Evolutionary conservation across 2,797 vertebrate genomes (phyloP), one percentile per base, ranked within the genome.

Genomic region (Hafferia zeledoni): DNA sequence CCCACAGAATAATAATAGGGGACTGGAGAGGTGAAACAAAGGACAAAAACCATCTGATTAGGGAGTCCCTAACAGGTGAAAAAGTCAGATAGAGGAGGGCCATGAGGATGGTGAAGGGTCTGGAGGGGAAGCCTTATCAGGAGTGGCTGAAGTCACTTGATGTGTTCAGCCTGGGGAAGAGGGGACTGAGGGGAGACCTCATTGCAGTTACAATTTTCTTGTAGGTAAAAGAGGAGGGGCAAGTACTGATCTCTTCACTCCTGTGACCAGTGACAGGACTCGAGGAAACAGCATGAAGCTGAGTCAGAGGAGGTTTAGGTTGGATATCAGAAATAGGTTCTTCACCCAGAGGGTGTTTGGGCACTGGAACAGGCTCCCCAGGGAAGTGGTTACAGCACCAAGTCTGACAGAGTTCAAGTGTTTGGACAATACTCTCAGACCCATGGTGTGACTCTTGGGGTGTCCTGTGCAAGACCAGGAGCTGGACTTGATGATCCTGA

Each of bases 161-260:
- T 23, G 30, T 16, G 60, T 16, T 31, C 46, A 67, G 17, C 11
- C 69, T 53, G 61, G 20, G 65, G 30, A 33, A 52, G n/a, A 55
- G 59, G 11, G n/a, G 30, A 27, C 20, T 33, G 30, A 60, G 20
- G 25, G 14, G 25, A 41, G 14, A 31, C 0, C 20, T 13, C 47
- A 27, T 0, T 18, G 30, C 10, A 18, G 39, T 11, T 52, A 1
- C 60, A 60, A 0, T 5, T 27, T 52, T 25, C n/a, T 30, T 2
- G 1, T 6, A 30, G 17, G 11, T 19, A 33, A 33, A 33, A 41
- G 30, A 24, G 11, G 20, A 33, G 30, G 16, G 19, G 0, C 44
- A 57, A 33, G 11, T 3, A 39, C 22, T 2, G 3, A 33, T 9
- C 46, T 15, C 68, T 72, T 59, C 59, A 7, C 2, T 33, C 11